A percentile compares a stretch with the other conserved stretches of the same genome.
phyloP scores from a whole-genome alignment of 2,797 vertebrate species.

The Nyctalus aviator region DNA sequence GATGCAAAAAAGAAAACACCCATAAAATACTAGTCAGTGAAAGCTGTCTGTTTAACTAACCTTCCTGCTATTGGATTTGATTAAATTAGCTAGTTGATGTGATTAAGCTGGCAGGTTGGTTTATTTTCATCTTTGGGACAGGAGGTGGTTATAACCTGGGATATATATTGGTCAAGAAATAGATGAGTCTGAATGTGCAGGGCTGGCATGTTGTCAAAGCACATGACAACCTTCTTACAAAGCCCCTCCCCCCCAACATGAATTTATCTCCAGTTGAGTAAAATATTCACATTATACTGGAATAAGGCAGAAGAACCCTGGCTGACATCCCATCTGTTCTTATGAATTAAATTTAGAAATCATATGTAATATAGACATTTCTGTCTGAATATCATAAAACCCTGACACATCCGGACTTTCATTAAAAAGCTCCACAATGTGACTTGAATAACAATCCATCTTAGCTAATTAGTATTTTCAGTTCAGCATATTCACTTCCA shows the following conservation, averaged over 20 bases:
- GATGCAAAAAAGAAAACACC: slow-evolving; percentile 29
- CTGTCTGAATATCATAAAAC: slow-evolving; percentile 89
- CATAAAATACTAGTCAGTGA: slow-evolving; percentile 37
- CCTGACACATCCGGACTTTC: slow-evolving; percentile 90
- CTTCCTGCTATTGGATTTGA: slow-evolving; percentile 69
- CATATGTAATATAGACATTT: slow-evolving; percentile 91
- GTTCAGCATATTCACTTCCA: slow-evolving; percentile 92
- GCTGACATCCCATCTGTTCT: slow-evolving; percentile 89
- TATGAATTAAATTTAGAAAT: slow-evolving; percentile 91
- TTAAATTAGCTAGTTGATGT: slow-evolving; percentile 68
- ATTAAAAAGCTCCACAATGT: slow-evolving; percentile 90
- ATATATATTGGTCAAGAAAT: slow-evolving; percentile 76
- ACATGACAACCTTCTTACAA: slow-evolving; percentile 74
- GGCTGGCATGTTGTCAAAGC: slow-evolving; percentile 74
- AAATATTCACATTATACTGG: slow-evolving; percentile 86
- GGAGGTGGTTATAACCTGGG: slow-evolving; percentile 75
- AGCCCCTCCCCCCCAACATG: no score
- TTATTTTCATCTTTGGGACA: slow-evolving; percentile 77
- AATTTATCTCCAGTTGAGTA: slow-evolving; percentile 76
- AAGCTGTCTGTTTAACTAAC: slow-evolving; percentile 70
- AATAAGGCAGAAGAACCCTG: slow-evolving; percentile 83
- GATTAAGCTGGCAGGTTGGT: slow-evolving; percentile 77
- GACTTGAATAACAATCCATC: slow-evolving; percentile 93
- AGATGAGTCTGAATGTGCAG: slow-evolving; percentile 68
- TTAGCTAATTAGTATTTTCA: slow-evolving; percentile 93